phyloP scores from a whole-genome alignment of 2,888 invertebrate genomes.

The Dilophus febrilis region DNA sequence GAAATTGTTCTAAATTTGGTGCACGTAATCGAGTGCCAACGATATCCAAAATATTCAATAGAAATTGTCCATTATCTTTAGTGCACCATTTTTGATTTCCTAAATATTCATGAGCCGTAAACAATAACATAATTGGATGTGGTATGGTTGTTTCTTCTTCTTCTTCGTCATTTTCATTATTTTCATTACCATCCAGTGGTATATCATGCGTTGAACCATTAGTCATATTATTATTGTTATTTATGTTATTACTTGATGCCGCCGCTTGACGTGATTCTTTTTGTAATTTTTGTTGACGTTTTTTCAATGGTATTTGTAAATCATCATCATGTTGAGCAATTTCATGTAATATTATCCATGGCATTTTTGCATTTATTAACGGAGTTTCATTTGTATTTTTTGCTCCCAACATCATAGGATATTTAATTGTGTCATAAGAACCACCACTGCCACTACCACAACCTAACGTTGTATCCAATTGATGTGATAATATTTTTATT shows the following conservation, averaged over 20 bases:
- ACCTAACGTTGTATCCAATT: constrained; percentile 43
- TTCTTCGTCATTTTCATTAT: constrained; percentile 27
- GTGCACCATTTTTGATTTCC: constrained; percentile 69
- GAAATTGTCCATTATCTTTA: constrained; percentile 54
- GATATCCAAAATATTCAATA: constrained; percentile 60
- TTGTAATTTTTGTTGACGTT: too few species aligned
- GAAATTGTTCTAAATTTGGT: constrained; percentile 41
- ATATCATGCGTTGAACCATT: too few species aligned
- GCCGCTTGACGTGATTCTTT: not conserved
- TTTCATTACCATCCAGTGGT: constrained; percentile 11
- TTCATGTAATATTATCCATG: constrained; percentile 73
- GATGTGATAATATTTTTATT: constrained; percentile 56
- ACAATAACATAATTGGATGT: constrained; percentile 56
- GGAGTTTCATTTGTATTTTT: constrained; percentile 44
- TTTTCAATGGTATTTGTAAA: not conserved
- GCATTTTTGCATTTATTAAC: constrained; percentile 52
- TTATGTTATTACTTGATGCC: constrained; percentile 11
- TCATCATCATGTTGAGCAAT: constrained; percentile 36
- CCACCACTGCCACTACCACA: too few species aligned
- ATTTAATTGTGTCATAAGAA: too few species aligned
- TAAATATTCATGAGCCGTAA: constrained; percentile 69
- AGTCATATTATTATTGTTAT: too few species aligned
- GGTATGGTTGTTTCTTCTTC: constrained; percentile 42
- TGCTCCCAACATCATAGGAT: too few species aligned
- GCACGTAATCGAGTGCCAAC: constrained; percentile 51